Evolutionary conservation across 2,113 vertebrate species (phyloP), one percentile per base, ranked within the genome.

Genomic region (Strix uralensis): DNA sequence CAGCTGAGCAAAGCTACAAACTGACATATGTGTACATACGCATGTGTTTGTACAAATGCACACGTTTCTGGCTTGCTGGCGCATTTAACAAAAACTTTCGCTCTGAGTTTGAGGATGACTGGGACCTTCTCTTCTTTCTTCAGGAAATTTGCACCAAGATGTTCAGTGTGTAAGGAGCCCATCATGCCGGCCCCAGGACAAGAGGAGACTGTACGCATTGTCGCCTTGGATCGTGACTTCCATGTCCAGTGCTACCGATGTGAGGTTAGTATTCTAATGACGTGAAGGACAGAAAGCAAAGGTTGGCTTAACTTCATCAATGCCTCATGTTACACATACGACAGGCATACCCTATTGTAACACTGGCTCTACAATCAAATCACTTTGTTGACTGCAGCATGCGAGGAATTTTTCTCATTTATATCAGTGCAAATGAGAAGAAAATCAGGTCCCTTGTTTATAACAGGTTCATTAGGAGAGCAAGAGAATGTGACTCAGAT

Each of bases 221-320:
- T 99, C 74, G 99, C 99, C 73, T 97, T 99, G 96, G 99, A 99
- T 96, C 99, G 99, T 2, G 99, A 99, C 96, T 99, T 99, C 98
- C 99, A 99, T 2, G 99, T 99, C 86, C 99, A 99, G 86, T 99
- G 99, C 97, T 99, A 99, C 98, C 98, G 99, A 46, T 99, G 99
- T 63, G 99, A 99, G 99, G 99, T 99, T 74, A 19, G 98, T 97
- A 52, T 67, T 66, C 80, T 84, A 12, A 26, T 29, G 40, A 34
- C 0, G 0, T 19, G 70, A 85, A 88, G 74, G 54, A 40, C 34
- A 62, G 62, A 78, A 58, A 66, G 69, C 73, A 79, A 54, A 57
- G 49, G 5, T 17, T 87, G 87, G 4, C 36, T 92, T 70, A 23
- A 65, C 84, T 84, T 86, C 46, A 77, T 80, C 59, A 23, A 51